Evolutionary conservation across 1,140 invertebrate species (phyloP).

Genomic region (Solenopsis fugax): DNA sequence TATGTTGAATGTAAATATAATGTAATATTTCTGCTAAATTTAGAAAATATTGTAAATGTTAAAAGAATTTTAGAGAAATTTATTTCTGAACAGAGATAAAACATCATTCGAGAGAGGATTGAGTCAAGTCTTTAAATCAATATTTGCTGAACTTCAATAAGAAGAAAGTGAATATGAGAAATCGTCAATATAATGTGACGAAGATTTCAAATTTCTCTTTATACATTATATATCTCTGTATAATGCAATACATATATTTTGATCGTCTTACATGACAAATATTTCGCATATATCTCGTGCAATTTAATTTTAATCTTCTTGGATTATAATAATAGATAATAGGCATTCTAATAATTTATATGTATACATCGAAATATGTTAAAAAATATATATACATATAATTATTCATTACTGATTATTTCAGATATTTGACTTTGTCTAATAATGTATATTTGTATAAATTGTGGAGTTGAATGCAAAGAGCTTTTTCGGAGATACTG

Average conservation of each 20-base stretch:
- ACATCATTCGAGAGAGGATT: not conserved
- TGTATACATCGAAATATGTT: too few species aligned
- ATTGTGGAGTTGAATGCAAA: conserved; percentile 88
- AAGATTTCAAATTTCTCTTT: not conserved
- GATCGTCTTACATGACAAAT: not conserved
- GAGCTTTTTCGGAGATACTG: conserved; percentile 90
- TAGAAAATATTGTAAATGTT: not conserved
- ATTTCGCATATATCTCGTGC: not conserved
- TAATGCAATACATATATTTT: not conserved
- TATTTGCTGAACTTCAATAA: not conserved
- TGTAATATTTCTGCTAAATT: not conserved
- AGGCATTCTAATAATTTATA: not conserved
- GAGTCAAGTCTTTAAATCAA: not conserved
- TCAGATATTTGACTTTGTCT: conserved; percentile 12
- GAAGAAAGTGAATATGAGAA: not conserved
- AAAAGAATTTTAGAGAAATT: not conserved
- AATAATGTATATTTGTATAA: conserved; percentile 88
- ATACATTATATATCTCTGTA: not conserved
- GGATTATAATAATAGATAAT: not conserved
- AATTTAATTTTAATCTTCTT: conserved; percentile 11
- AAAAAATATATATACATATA: not conserved
- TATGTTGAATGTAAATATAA: not conserved
- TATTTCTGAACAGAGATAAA: not conserved
- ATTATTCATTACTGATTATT: conserved; percentile 23
- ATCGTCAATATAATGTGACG: not conserved